Conservation (phyloP, 2,797 vertebrate species). For the Xenops minutus region DNA sequence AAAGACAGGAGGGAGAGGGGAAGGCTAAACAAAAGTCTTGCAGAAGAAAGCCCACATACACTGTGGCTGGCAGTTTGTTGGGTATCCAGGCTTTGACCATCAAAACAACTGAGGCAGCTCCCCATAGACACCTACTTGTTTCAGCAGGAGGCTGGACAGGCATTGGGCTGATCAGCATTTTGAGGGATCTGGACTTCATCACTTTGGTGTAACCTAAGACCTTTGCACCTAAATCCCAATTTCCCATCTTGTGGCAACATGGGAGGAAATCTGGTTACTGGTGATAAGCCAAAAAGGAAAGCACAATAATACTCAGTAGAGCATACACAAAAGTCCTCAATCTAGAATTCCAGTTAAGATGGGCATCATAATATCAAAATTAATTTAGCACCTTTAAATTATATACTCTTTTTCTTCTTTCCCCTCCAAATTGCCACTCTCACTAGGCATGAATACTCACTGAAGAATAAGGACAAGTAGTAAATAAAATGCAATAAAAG, state of each 20-base stretch:
- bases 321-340: background rate
- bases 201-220: background rate
- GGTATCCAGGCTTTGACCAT: background rate
- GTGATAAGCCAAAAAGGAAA: background rate
- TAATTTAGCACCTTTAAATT: background rate
- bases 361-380: background rate
- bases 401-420: background rate
- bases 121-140: background rate
- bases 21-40: background rate
- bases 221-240: background rate
- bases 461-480: conserved; percentile 1
- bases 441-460: background rate
- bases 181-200: background rate
- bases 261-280: background rate
- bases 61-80: background rate
- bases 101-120: background rate
- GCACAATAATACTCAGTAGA: background rate
- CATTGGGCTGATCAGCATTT: background rate
- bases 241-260: background rate
- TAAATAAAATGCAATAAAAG: conserved; percentile 7
- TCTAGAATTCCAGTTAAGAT: background rate
- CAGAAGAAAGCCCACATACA: background rate
- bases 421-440: background rate
- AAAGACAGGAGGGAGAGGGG: background rate
- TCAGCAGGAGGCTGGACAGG: background rate